These are phyloP conservation scores for Aporophyla lueneburgensis DNA, from an alignment of 2,888 invertebrate species.

Conservation along the genomic window DNA sequence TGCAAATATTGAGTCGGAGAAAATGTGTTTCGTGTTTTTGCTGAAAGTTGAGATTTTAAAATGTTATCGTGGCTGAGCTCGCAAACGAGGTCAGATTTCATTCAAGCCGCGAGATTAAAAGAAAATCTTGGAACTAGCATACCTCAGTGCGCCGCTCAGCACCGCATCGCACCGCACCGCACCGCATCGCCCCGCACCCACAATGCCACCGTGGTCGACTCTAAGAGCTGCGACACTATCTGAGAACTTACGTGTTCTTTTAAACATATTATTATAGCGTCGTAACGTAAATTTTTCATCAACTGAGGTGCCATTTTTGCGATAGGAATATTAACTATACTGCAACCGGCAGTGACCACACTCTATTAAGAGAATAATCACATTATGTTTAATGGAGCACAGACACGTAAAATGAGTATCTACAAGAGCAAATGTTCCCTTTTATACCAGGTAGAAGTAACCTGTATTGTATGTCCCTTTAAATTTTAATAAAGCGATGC, in stretches of 20 bases:
- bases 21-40: constrained; percentile 25
- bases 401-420: neutral
- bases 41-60: constrained; percentile 14
- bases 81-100: constrained; percentile 50
- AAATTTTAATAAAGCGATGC: constrained; percentile 16
- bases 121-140: constrained; percentile 32
- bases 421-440: neutral
- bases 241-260: neutral
- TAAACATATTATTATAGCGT: neutral
- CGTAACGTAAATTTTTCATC: neutral
- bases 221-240: neutral
- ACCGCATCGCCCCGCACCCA: neutral
- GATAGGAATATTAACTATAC: neutral
- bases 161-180: neutral
- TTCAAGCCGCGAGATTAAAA: constrained; percentile 45
- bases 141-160: no score
- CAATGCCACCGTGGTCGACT: neutral
- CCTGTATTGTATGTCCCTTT: constrained; percentile 1
- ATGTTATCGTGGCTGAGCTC: constrained; percentile 17
- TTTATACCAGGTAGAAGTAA: neutral
- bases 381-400: neutral
- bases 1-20: neutral
- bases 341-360: neutral
- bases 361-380: neutral
- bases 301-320: neutral